Evolutionary conservation across 1,140 invertebrate species (phyloP).

Genomic region (Drosophila varians): DNA sequence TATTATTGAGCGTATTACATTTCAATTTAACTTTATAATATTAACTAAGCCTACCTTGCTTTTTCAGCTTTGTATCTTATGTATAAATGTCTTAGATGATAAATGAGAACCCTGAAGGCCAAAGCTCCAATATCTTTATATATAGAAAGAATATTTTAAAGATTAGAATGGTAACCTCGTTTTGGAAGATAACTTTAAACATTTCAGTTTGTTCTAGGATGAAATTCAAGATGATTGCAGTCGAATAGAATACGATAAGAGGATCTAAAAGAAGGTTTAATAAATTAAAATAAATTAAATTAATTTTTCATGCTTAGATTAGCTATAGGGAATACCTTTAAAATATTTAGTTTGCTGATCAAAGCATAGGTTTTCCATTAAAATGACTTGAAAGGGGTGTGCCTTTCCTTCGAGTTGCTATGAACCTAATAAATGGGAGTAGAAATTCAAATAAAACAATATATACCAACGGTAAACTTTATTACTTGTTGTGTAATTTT

Average conservation of each 20-base stretch:
- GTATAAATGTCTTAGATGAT: neutral
- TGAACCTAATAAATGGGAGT: neutral
- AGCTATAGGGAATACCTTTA: no score
- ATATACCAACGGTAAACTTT: neutral
- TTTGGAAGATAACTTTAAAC: neutral
- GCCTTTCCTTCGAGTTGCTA: neutral
- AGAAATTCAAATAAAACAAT: neutral
- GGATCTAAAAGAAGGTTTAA: no score
- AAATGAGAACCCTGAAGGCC: neutral
- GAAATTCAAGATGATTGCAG: no score
- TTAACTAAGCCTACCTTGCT: conserved; percentile 2
- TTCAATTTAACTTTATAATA: neutral
- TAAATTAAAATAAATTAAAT: no score
- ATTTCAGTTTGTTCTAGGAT: no score
- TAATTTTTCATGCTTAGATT: no score
- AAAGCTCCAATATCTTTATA: neutral
- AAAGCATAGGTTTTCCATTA: no score
- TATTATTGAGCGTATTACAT: neutral
- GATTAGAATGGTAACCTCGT: neutral
- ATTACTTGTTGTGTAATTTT: neutral
- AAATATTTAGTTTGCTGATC: no score
- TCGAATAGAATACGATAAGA: no score
- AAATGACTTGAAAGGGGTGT: neutral
- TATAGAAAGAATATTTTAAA: neutral
- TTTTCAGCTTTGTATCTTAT: neutral